Percentiles rank a stretch among this genome's conserved stretches.
Conservation (phyloP, 2,797 vertebrate species). For the Pyrrhura leucotis region DNA sequence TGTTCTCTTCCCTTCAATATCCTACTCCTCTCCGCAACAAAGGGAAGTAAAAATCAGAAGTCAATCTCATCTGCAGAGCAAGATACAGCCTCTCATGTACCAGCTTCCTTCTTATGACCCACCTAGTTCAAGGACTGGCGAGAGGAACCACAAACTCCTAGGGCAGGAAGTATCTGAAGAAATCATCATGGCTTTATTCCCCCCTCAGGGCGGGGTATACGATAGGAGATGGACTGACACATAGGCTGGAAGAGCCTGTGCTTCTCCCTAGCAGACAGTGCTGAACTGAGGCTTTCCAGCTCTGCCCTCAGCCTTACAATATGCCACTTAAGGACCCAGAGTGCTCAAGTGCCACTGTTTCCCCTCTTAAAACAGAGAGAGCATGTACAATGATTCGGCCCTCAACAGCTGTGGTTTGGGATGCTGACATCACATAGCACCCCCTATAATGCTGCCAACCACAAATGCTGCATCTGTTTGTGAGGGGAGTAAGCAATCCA, state of each 20-base stretch:
- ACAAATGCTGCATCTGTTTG: background rate
- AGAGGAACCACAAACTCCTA: background rate
- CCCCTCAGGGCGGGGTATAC: background rate
- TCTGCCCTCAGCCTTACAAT: background rate
- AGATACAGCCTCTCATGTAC: background rate
- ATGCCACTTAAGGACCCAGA: background rate
- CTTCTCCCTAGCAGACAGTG: background rate
- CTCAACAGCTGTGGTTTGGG: background rate
- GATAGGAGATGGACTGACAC: background rate
- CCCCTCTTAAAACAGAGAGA: background rate
- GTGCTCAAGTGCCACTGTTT: background rate
- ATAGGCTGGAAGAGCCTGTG: background rate
- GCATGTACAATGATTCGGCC: background rate
- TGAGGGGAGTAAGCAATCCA: background rate
- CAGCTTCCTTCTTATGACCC: background rate
- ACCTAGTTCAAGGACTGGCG: background rate
- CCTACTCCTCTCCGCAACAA: background rate
- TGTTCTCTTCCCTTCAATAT: background rate
- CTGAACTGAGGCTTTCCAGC: background rate
- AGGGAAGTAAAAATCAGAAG: background rate
- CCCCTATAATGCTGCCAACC: rapidly evolving
- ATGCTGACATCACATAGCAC: background rate
- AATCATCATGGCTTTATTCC: background rate
- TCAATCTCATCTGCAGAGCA: background rate
- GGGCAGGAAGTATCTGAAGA: background rate